Conservation (phyloP, 1,140 invertebrate genomes). For the Drosophila punjabiensis region DNA sequence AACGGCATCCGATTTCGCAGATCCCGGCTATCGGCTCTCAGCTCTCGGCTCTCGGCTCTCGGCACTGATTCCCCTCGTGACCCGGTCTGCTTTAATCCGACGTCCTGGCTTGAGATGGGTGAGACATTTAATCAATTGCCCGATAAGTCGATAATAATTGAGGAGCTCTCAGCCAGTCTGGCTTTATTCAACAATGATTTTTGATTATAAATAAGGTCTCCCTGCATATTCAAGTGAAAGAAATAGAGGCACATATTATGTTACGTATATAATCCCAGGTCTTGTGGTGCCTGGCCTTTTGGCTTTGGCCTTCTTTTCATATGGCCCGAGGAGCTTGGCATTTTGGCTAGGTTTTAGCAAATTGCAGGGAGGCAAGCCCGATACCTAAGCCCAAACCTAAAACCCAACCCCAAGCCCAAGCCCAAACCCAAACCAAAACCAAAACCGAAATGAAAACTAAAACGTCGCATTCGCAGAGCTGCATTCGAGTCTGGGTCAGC, state of each 20-base stretch:
- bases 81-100: constrained; percentile 51
- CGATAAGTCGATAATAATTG: constrained; percentile 41
- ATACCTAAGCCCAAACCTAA: constrained; percentile 18
- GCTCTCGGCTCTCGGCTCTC: neutral
- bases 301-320: constrained; percentile 19
- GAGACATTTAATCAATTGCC: constrained; percentile 61
- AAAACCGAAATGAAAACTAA: constrained; percentile 64
- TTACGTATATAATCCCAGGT: constrained; percentile 17
- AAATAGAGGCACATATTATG: neutral
- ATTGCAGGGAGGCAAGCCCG: constrained; percentile 58
- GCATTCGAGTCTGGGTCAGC: constrained; percentile 63
- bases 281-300: constrained; percentile 8
- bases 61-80: constrained; percentile 49
- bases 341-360: constrained; percentile 55
- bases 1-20: constrained; percentile 18
- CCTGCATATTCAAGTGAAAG: neutral
- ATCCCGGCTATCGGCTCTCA: neutral
- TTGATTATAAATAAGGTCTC: neutral
- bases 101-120: constrained; percentile 32
- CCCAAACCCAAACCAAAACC: constrained; percentile 26
- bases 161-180: constrained; percentile 21
- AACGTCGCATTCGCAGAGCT: constrained; percentile 55
- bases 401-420: constrained; percentile 16
- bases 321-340: constrained; percentile 32
- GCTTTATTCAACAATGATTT: constrained; percentile 8